These are phyloP conservation scores for Brachypteracias leptosomus DNA, from an alignment of 2,113 vertebrate species.

Conservation along the genomic window DNA sequence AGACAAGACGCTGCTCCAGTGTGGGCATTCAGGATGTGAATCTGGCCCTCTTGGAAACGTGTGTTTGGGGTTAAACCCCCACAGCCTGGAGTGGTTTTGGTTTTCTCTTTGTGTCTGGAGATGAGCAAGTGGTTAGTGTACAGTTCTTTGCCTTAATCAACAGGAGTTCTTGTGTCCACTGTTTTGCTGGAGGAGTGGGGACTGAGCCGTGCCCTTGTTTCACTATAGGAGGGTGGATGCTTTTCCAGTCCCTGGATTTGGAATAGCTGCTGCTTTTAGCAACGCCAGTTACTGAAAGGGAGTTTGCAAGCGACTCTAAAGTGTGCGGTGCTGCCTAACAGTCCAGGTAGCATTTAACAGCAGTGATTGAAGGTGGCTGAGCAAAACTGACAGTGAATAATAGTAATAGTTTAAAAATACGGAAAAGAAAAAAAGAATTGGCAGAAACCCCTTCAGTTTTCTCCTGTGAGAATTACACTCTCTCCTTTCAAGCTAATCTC, in stretches of 20 bases:
- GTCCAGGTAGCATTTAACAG: background rate
- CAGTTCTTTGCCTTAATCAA: background rate
- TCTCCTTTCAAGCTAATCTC: background rate
- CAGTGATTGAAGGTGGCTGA: background rate
- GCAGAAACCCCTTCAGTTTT: background rate
- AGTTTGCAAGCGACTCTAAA: background rate
- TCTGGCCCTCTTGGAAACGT: background rate
- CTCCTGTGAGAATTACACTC: background rate
- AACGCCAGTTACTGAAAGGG: background rate
- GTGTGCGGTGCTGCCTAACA: background rate
- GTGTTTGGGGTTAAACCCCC: background rate
- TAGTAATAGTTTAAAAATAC: background rate
- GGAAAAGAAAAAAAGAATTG: background rate
- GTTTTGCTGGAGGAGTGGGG: background rate
- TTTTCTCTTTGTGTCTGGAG: background rate
- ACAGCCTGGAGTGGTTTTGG: background rate
- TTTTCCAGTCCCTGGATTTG: background rate
- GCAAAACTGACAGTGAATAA: background rate
- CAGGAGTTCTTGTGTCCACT: background rate
- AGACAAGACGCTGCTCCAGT: background rate
- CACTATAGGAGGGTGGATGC: background rate
- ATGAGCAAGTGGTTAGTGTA: too few species aligned
- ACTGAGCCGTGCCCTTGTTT: background rate
- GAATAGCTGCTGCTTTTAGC: background rate
- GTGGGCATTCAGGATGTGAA: fast-evolving